Base-by-base conservation (phyloP, 2,113 vertebrate genomes). In the Aplodontia rufa region DNA sequence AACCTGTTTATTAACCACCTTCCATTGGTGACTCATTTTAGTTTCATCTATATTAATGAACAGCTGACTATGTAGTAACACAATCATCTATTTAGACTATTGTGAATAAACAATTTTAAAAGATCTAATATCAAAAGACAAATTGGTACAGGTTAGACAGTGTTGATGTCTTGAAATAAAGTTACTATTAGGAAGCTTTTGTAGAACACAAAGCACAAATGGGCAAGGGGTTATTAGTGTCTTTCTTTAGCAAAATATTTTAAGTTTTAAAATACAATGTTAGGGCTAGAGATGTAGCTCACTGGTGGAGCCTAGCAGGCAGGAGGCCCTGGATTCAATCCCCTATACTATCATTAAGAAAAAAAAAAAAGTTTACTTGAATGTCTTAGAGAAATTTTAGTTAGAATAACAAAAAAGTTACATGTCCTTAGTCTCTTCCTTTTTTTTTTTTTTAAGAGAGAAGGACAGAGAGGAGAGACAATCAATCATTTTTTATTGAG, bases 81-180 rank as follows among this genome's bases (percentile, higher is more conserved):
- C 53, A 94, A 95, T 32, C 68, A 93, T 91, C 74, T 79, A 85
- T 49, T 97, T 86, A 92, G 90, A 79, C 74, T 92, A 92, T 8
- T 97, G 64, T 85, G 94, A 97, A 95, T 95, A 96, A 97, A 94
- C 80, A 94, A 95, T 96, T 88, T 89, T 93, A 90, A 80, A 16
- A 87, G 64, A 87, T 83, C 47, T 82, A 74, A 97, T 90, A 93
- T 96, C 78, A 91, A 69, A 91, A 86, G 85, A 66, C 32, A 96
- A 96, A 92, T 75, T 60, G 68, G 75, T 83, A 91, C 69, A 79
- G 71, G 82, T 96, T 93, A 93, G 53, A 93, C 28, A 76, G 32
- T 78, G 45, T n/a, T 81, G 84, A 81, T 81, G 45, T 84, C 68
- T 87, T 95, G 10, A n/a, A 87, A 91, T 58, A 28, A 93, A 80